These are phyloP conservation scores for Ceratitis capitata DNA, from an alignment of 1,140 invertebrate species.

Conservation along the genomic window DNA sequence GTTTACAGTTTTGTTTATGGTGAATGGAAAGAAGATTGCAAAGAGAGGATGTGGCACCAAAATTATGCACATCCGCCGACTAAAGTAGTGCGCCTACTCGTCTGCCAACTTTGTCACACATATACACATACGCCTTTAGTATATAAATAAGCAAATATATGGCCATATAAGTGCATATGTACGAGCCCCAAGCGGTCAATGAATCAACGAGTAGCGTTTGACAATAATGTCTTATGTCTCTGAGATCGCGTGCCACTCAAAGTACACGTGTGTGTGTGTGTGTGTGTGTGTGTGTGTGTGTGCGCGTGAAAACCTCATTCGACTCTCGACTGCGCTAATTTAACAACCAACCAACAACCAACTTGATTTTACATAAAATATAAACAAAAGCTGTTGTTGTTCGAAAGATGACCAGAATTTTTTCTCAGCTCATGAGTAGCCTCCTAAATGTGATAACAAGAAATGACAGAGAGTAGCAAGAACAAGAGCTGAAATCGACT, in stretches of 20 bases:
- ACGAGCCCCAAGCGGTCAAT: neutral
- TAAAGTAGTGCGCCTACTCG: neutral
- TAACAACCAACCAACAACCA: neutral
- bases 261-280: neutral
- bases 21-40: neutral
- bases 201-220: neutral
- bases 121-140: neutral
- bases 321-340: neutral
- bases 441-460: neutral
- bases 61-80: slow-evolving; percentile 24
- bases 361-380: neutral
- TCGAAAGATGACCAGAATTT: neutral
- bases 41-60: neutral
- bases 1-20: no score
- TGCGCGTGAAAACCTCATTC: no score
- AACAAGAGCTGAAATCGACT: neutral
- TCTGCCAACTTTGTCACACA: neutral
- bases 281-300: no score
- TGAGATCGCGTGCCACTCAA: neutral
- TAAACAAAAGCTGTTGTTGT: neutral
- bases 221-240: neutral
- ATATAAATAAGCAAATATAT: neutral
- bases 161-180: neutral
- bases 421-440: neutral
- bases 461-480: neutral